A percentile compares a stretch with the other conserved stretches of the same genome.
Conservation (phyloP, 2,797 vertebrate species). For the Darevskia nairensis region DNA sequence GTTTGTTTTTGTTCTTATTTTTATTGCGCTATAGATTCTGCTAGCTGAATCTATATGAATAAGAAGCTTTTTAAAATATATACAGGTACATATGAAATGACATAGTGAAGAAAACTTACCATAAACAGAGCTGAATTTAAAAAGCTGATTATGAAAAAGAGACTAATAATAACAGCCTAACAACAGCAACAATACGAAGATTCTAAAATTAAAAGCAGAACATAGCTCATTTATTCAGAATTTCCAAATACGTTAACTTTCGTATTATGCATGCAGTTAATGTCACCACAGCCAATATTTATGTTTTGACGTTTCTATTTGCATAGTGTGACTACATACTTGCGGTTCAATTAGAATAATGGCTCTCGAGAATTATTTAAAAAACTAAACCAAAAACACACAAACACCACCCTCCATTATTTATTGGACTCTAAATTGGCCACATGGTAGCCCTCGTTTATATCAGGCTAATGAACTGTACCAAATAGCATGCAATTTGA, state of each 20-base stretch:
- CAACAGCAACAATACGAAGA: not conserved
- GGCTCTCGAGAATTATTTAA: slow-evolving; percentile 24
- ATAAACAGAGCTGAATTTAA: not conserved
- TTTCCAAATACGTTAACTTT: slow-evolving; percentile 13
- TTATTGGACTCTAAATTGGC: slow-evolving; percentile 19
- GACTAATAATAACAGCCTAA: not conserved
- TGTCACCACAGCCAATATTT: not conserved
- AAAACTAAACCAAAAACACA: not conserved
- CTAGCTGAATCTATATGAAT: not conserved
- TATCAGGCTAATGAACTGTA: slow-evolving; percentile 25
- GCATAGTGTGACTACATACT: slow-evolving; percentile 19
- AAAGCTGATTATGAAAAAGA: not conserved
- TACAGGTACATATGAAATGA: no score
- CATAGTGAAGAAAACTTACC: not conserved
- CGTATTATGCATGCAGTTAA: slow-evolving; percentile 2
- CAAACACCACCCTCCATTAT: not conserved
- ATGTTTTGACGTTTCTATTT: slow-evolving; percentile 32
- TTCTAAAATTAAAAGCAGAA: not conserved
- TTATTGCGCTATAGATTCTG: no score
- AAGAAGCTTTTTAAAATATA: not conserved
- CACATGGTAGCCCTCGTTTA: slow-evolving; percentile 16
- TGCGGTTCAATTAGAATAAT: slow-evolving; percentile 28
- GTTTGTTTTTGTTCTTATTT: no score
- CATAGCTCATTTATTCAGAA: not conserved
- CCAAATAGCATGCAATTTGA: not conserved